Percentiles rank a stretch among this genome's conserved stretches.
phyloP scores from a whole-genome alignment of 2,113 vertebrate species.

The Sapayoa aenigma region DNA sequence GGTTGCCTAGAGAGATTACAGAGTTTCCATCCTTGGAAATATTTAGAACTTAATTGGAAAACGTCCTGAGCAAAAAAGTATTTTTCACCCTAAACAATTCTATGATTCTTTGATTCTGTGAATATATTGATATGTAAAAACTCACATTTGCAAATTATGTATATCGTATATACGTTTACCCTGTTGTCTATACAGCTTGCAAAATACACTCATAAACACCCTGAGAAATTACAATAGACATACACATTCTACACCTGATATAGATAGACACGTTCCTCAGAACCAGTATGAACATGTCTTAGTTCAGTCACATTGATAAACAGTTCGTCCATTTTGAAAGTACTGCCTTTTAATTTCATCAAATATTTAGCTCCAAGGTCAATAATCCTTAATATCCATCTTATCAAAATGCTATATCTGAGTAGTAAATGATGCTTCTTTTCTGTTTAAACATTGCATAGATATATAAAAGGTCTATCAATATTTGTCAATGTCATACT shows the following conservation, averaged over 20 bases:
- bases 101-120: background rate
- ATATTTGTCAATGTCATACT: background rate
- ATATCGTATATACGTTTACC: background rate
- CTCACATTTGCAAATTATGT: background rate
- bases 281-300: background rate
- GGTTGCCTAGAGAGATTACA: background rate
- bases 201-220: background rate
- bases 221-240: background rate
- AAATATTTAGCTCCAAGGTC: background rate
- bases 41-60: background rate
- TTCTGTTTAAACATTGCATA: background rate
- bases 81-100: background rate
- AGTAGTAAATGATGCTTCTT: background rate
- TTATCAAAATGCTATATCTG: background rate
- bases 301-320: background rate
- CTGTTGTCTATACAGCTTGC: background rate
- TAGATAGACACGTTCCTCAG: background rate
- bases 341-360: background rate
- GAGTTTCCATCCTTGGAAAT: background rate
- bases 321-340: background rate
- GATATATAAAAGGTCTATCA: background rate
- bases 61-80: background rate
- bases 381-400: background rate
- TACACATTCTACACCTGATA: background rate
- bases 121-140: background rate